These are phyloP conservation scores for Oryzias sinensis DNA, from an alignment of 2,797 vertebrate species.

Conservation along the genomic window DNA sequence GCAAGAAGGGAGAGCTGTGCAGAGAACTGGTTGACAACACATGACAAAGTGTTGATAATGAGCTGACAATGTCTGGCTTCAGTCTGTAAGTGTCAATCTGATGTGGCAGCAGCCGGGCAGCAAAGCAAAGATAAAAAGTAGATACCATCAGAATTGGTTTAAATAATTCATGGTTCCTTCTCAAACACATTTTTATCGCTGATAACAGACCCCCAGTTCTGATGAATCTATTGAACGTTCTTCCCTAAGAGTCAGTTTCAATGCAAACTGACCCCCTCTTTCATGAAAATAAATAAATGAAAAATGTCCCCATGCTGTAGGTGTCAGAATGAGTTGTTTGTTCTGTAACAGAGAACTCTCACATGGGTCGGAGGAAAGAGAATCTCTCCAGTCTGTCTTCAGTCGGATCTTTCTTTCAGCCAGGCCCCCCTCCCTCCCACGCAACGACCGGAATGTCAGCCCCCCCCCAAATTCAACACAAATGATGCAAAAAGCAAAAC, in stretches of 20 bases:
- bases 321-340: slow-evolving; percentile 33
- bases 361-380: slow-evolving; percentile 39
- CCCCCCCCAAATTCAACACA: slow-evolving; percentile 10
- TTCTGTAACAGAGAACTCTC: slow-evolving; percentile 32
- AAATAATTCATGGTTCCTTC: slow-evolving; percentile 26
- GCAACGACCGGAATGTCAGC: slow-evolving; percentile 46
- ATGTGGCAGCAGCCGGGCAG: slow-evolving; percentile 23
- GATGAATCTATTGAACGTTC: background rate
- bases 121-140: slow-evolving; percentile 25
- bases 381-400: slow-evolving; percentile 44
- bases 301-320: background rate
- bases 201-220: background rate
- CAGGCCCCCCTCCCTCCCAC: slow-evolving; percentile 35
- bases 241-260: too few species aligned
- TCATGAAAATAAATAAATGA: too few species aligned
- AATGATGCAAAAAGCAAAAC: background rate
- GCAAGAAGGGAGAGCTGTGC: slow-evolving; percentile 26
- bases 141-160: slow-evolving; percentile 30
- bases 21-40: slow-evolving; percentile 43
- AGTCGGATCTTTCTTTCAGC: slow-evolving; percentile 59
- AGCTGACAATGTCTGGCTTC: slow-evolving; percentile 58
- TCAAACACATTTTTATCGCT: slow-evolving; percentile 5
- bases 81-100: slow-evolving; percentile 38
- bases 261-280: too few species aligned
- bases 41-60: slow-evolving; percentile 58